These are phyloP conservation scores for Atta cephalotes DNA, from an alignment of 1,140 invertebrate genomes.

Conservation along the genomic window DNA sequence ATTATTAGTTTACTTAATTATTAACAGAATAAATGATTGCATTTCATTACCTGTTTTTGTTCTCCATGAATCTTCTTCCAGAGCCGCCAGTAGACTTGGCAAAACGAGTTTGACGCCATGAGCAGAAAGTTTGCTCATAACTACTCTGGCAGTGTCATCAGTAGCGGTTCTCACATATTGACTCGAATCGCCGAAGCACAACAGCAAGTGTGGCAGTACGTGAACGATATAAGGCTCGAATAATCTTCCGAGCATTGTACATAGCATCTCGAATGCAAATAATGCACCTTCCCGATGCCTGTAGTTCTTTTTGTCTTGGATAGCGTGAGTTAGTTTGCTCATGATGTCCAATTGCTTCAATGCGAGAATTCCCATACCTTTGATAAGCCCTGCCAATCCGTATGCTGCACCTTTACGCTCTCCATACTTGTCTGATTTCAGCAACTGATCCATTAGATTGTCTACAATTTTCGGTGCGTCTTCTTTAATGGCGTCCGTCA, in stretches of 20 bases:
- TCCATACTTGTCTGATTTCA: conserved; percentile 98
- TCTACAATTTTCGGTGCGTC: conserved; percentile 95
- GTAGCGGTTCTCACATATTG: conserved; percentile 97
- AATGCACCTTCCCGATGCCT: conserved; percentile 97
- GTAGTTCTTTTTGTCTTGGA: conserved; percentile 99
- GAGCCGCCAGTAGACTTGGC: conserved; percentile 95
- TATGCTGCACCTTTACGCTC: conserved; percentile 97
- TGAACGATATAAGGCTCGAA: conserved; percentile 99
- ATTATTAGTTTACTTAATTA: background rate
- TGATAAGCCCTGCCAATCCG: conserved; percentile 95
- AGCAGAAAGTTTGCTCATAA: conserved; percentile 98
- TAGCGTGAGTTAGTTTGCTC: conserved; percentile 96
- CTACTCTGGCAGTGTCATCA: conserved; percentile 97
- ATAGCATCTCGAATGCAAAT: conserved; percentile 99
- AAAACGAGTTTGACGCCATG: conserved; percentile 99
- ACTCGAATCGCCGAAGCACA: conserved; percentile 98
- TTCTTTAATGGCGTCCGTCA: conserved; percentile 96
- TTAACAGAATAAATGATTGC: conserved; percentile 3
- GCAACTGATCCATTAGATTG: conserved; percentile 94
- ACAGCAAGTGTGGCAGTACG: conserved; percentile 96
- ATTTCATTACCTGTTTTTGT: conserved; percentile 95
- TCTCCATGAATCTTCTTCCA: conserved; percentile 99
- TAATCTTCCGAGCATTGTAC: conserved; percentile 96
- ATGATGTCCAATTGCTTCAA: conserved; percentile 98
- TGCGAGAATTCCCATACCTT: conserved; percentile 98